Evolutionary conservation across 2,113 vertebrate species (phyloP).

Genomic region (Bubo scandiacus): DNA sequence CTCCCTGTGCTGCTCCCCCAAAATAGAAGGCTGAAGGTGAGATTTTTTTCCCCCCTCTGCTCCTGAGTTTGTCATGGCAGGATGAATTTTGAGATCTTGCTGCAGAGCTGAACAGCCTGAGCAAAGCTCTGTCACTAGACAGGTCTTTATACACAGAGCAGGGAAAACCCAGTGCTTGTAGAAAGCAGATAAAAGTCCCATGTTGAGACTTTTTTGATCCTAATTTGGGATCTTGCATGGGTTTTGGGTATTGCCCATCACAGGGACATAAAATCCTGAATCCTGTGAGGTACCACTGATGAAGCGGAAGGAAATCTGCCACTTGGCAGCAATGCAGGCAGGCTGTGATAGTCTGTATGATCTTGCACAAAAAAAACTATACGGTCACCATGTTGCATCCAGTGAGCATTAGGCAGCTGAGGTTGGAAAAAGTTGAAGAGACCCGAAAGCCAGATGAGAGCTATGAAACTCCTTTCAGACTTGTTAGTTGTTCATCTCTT

Average conservation of each 20-base stretch:
- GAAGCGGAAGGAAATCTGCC: not conserved
- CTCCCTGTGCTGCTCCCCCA: not conserved
- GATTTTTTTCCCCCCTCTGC: not conserved
- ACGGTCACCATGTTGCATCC: fast-evolving
- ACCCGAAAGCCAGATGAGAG: not conserved
- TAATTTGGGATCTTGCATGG: not conserved
- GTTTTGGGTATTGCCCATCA: not conserved
- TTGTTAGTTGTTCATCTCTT: not conserved
- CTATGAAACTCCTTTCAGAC: not conserved
- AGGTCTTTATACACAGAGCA: not conserved
- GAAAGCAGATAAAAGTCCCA: not conserved
- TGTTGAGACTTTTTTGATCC: fast-evolving
- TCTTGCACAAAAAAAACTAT: not conserved
- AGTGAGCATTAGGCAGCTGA: not conserved
- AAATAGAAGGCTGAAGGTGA: not conserved
- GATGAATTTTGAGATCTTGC: not conserved
- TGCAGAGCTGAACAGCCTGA: not conserved
- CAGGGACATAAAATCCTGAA: not conserved
- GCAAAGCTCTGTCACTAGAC: not conserved
- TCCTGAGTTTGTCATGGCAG: not conserved
- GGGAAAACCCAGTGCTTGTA: not conserved
- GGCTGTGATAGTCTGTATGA: not conserved
- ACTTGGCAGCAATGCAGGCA: not conserved
- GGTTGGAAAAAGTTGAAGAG: not conserved
- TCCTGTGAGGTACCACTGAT: not conserved